These are phyloP conservation scores for Pygmarrhopalites habei DNA, from an alignment of 1,140 invertebrate genomes.

Conservation along the genomic window DNA sequence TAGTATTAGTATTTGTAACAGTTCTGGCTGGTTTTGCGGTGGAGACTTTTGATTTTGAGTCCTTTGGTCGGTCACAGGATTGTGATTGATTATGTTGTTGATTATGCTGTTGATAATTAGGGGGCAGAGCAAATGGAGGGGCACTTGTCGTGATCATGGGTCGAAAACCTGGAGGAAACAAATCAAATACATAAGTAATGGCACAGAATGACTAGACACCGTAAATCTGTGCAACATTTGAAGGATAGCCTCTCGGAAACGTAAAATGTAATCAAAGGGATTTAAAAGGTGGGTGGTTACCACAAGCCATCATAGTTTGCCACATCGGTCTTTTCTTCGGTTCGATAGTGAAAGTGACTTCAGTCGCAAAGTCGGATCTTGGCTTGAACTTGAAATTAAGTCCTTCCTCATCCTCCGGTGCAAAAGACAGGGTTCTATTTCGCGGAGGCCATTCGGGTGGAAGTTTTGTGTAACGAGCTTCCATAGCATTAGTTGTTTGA, in stretches of 20 bases:
- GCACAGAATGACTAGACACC: no score
- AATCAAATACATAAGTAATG: no score
- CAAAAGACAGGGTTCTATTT: not conserved
- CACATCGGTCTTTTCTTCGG: conserved; percentile 26
- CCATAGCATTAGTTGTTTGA: conserved; percentile 9
- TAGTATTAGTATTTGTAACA: no score
- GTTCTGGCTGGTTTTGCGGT: no score
- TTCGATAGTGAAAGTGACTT: conserved; percentile 30
- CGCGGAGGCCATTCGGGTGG: not conserved
- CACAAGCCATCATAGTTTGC: conserved; percentile 31
- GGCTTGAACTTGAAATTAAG: conserved; percentile 21
- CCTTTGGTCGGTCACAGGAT: no score
- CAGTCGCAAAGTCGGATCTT: conserved; percentile 24
- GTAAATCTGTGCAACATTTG: no score
- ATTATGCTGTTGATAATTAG: not conserved
- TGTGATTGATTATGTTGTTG: not conserved
- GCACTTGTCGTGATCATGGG: conserved; percentile 25
- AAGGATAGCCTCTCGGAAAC: no score
- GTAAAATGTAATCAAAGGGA: no score
- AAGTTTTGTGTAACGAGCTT: not conserved
- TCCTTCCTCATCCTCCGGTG: conserved; percentile 15
- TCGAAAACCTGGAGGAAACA: no score
- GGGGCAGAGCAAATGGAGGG: conserved; percentile 19
- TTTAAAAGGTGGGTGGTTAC: no score
- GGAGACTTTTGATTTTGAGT: no score